Evolutionary conservation across 2,113 vertebrate species (phyloP).

Genomic region (Raja brachyura): DNA sequence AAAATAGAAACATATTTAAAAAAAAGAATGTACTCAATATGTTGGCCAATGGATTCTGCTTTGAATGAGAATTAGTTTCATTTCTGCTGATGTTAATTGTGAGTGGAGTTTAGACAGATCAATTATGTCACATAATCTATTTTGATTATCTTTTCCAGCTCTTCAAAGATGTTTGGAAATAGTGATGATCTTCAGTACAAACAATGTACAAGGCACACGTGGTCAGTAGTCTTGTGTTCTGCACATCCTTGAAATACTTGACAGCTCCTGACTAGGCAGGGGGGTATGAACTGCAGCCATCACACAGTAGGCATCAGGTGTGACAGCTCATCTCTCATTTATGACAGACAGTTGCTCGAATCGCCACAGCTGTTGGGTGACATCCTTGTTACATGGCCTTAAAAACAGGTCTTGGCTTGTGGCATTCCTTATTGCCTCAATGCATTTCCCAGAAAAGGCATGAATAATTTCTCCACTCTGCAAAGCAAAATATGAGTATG

Average conservation of each 20-base stretch:
- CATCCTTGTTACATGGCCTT: constrained; percentile 57
- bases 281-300: background rate
- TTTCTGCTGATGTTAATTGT: background rate
- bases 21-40: background rate
- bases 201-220: background rate
- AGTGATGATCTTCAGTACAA: background rate
- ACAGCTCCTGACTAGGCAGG: constrained; percentile 2
- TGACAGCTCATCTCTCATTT: constrained; percentile 50
- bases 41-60: background rate
- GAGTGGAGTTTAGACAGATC: background rate
- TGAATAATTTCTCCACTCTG: constrained; percentile 73
- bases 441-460: constrained; percentile 67
- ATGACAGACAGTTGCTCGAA: constrained; percentile 58
- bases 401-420: constrained; percentile 56
- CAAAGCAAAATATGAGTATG: constrained; percentile 44
- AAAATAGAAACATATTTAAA: background rate
- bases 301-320: background rate
- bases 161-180: background rate
- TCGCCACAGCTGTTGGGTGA: constrained; percentile 64
- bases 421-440: constrained; percentile 60
- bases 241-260: background rate
- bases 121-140: background rate
- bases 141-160: background rate
- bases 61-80: background rate
- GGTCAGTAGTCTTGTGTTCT: constrained; percentile 4